These are phyloP conservation scores for Crambe crambe DNA, from an alignment of 37 sponge, comb jelly and placozoan genomes.

Conservation along the genomic window DNA sequence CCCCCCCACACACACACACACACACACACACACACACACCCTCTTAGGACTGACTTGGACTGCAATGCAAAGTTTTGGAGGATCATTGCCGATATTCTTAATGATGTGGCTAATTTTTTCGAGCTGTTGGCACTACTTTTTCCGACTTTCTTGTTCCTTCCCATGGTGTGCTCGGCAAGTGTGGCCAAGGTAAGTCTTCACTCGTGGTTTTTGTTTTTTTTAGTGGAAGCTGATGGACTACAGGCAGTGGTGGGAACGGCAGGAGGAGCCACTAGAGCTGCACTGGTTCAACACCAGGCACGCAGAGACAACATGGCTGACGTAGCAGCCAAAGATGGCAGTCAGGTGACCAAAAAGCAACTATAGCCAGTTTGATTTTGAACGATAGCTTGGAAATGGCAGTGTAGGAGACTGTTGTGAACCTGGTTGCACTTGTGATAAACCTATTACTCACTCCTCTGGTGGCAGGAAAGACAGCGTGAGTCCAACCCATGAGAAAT, in stretches of 20 bases:
- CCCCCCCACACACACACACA: no score
- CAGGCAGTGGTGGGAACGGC: conserved; percentile 95
- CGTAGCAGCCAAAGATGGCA: conserved; percentile 97
- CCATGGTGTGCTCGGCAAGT: conserved; percentile 75
- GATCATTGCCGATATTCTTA: conserved; percentile 91
- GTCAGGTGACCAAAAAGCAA: no score
- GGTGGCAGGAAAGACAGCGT: conserved; percentile 52
- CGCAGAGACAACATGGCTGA: conserved; percentile 94
- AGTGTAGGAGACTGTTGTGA: conserved; percentile 82
- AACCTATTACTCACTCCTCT: conserved; percentile 63
- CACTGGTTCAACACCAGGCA: conserved; percentile 94
- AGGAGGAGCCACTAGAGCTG: conserved; percentile 94
- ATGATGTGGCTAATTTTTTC: conserved; percentile 88
- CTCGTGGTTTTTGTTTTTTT: not conserved
- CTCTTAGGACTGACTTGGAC: conserved; percentile 85
- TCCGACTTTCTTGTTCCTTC: conserved; percentile 65
- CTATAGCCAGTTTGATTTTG: not conserved
- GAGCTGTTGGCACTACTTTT: conserved; percentile 89
- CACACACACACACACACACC: no score
- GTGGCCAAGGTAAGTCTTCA: conserved; percentile 65
- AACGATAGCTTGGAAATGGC: not conserved
- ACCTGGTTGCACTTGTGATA: conserved; percentile 74
- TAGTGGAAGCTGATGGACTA: not conserved
- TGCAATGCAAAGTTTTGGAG: conserved; percentile 96
- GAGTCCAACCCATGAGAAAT: not conserved